Conservation (phyloP, 2,113 vertebrate genomes). For the Lagenorhynchus albirostris region DNA sequence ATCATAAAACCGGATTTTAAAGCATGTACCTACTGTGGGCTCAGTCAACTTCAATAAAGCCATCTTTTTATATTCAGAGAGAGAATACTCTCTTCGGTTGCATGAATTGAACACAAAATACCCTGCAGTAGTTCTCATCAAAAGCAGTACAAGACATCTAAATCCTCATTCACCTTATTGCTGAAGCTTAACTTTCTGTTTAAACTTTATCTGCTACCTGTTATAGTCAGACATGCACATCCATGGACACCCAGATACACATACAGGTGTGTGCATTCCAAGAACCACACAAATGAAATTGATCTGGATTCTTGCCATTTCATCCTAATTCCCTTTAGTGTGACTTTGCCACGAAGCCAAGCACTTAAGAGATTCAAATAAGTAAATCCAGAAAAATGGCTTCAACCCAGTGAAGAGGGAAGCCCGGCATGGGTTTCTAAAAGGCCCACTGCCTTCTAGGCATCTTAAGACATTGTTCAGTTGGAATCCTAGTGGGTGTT, state of each 20-base stretch:
- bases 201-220: conserved; percentile 48
- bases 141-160: conserved; percentile 50
- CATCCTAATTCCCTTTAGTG: conserved; percentile 14
- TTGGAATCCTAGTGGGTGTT: not conserved
- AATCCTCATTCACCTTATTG: conserved; percentile 17
- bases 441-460: not conserved
- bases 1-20: conserved; percentile 82
- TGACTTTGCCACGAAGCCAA: conserved; percentile 63
- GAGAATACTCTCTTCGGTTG: conserved; percentile 75
- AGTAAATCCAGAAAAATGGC: conserved; percentile 13
- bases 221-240: not conserved
- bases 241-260: conserved; percentile 26
- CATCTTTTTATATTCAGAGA: conserved; percentile 78
- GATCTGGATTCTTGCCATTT: not conserved
- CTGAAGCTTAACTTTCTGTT: not conserved
- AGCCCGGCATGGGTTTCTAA: not conserved
- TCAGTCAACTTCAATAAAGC: conserved; percentile 74
- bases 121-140: conserved; percentile 56
- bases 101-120: conserved; percentile 77
- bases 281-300: not conserved
- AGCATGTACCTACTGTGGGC: conserved; percentile 76
- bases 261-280: not conserved
- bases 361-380: conserved; percentile 51
- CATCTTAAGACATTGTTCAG: not conserved
- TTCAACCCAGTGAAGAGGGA: not conserved